Percentiles rank a stretch among this genome's conserved stretches.
Conservation (phyloP, 2,797 vertebrate genomes). For the Simalia tracyae region DNA sequence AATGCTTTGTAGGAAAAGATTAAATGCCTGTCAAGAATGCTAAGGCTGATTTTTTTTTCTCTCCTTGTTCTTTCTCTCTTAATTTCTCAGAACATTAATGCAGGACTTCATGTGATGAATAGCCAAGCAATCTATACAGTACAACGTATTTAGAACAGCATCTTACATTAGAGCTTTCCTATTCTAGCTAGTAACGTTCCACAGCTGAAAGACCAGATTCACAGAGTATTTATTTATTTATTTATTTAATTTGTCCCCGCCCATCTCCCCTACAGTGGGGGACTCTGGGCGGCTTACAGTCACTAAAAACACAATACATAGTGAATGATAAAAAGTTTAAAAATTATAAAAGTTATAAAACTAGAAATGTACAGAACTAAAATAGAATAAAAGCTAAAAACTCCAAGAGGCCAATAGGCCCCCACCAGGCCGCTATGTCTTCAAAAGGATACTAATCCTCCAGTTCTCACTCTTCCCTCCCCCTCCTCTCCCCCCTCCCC, state of each 20-base stretch:
- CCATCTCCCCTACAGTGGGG: no score
- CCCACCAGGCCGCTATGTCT: no score
- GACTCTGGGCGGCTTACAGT: no score
- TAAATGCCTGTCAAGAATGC: slow-evolving; percentile 2
- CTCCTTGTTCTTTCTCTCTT: slow-evolving; percentile 5
- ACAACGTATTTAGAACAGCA: not conserved
- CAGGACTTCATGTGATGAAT: not conserved
- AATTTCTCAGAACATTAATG: slow-evolving; percentile 11
- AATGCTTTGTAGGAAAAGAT: slow-evolving; percentile 1
- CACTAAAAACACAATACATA: no score
- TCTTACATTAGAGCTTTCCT: slow-evolving; percentile 3
- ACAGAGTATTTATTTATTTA: no score
- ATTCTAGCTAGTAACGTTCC: slow-evolving; percentile 14
- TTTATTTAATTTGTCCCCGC: no score
- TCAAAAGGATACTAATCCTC: not conserved
- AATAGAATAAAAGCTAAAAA: no score
- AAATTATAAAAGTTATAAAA: no score
- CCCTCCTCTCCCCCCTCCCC: not conserved
- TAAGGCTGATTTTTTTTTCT: slow-evolving; percentile 5
- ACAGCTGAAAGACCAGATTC: slow-evolving; percentile 12
- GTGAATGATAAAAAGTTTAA: no score
- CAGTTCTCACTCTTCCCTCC: not conserved
- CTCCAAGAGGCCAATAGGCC: no score
- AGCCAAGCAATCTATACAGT: not conserved
- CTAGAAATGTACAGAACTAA: no score